phyloP scores from a whole-genome alignment of 2,113 vertebrate species.

The Tenebrosternarchus preto region DNA sequence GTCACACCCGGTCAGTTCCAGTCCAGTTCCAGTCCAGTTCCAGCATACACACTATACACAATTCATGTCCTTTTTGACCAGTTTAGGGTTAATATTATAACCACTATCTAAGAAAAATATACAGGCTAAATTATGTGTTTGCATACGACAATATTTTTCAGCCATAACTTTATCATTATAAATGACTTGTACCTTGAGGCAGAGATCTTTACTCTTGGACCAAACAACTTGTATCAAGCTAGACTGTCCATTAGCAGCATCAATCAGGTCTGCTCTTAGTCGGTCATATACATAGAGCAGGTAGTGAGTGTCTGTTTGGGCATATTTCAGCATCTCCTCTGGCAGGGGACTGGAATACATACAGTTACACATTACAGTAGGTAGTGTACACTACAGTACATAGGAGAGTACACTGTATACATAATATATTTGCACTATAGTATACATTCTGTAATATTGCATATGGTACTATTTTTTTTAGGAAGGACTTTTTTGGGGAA shows the following conservation, averaged over 20 bases:
- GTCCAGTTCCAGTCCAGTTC: too few relatives aligned
- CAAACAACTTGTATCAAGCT: constrained; percentile 84
- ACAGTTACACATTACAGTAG: constrained; percentile 7
- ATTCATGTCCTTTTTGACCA: too few relatives aligned
- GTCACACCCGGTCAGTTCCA: too few relatives aligned
- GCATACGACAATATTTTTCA: not conserved
- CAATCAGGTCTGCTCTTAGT: constrained; percentile 79
- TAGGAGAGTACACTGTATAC: too few relatives aligned
- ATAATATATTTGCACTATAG: too few relatives aligned
- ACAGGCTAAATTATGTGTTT: not conserved
- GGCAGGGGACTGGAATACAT: constrained; percentile 81
- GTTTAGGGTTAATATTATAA: too few relatives aligned
- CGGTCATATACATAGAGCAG: constrained; percentile 92
- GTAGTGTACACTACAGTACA: not conserved
- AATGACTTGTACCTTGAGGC: constrained; percentile 81
- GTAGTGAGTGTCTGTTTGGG: constrained; percentile 92
- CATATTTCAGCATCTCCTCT: constrained; percentile 91
- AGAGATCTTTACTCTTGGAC: constrained; percentile 89
- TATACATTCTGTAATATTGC: too few relatives aligned
- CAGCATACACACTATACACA: too few relatives aligned
- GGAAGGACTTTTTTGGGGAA: too few relatives aligned
- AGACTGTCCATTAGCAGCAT: constrained; percentile 75
- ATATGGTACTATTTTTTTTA: not conserved
- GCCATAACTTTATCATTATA: not conserved
- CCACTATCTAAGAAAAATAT: too few relatives aligned